Evolutionary conservation across 2,888 invertebrate species (phyloP), one percentile per base, ranked within the genome.

Genomic region (Drosophila vallismaia): DNA sequence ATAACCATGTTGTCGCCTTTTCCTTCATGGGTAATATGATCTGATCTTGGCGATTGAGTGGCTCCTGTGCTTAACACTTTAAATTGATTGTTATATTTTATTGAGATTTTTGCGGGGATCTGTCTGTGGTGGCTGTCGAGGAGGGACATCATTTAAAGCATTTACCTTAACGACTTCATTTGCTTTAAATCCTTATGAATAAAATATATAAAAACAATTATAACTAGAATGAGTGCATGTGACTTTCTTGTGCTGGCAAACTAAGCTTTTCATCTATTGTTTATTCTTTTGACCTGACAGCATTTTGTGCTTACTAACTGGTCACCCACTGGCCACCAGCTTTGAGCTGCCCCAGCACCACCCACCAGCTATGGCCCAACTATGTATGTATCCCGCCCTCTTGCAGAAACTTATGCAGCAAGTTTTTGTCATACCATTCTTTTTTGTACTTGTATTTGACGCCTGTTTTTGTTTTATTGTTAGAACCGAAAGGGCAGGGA

Each of bases 391-490:
- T 33, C 38, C 62, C 29, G 38, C 19, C 19, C 19, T 2, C 26
- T 19, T 36, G 7, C 26, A 6, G 31, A 7, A 82, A 81, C 73
- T 73, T 80, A 73, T 86, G 75, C 73, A 75, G 64, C 67, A 75
- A 68, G 54, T 76, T 75, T 50, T 42, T 42, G 38, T 36, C 49
- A 53, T 60, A 54, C 49, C 40, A 28, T 46, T 52, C 26, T 38
- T 48, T 29, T 40, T 42, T 42, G 58, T 71, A 52, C 60, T 76
- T 74, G 85, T 67, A 49, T 71, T 76, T 87, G 87, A 85, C 82
- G 82, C 80, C 85, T 73, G 71, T 58, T 73, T 84, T 84, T 79
- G 70, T 81, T 63, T 66, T 33, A 36, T 36, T 36, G 12, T 36
- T 36, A 28, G n/a, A 12, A 40, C 24, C 50, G 12, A 8, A 33